These are phyloP conservation scores for Apis cerana DNA, from an alignment of 1,140 invertebrate genomes.

Conservation along the genomic window DNA sequence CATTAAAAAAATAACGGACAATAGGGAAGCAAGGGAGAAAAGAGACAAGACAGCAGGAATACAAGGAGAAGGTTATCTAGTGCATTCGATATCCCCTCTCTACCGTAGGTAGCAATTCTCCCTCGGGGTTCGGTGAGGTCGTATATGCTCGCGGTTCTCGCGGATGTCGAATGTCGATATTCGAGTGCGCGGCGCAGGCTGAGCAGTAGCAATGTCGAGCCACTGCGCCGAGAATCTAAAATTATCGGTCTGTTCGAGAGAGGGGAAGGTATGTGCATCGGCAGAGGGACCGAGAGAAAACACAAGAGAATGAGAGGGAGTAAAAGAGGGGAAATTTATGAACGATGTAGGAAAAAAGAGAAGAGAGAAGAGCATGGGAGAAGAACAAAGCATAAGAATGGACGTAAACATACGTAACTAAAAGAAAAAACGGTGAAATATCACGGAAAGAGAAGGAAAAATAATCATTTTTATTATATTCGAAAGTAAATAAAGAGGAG, in stretches of 20 bases:
- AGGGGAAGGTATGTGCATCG: slow-evolving; percentile 62
- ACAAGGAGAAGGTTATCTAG: slow-evolving; percentile 18
- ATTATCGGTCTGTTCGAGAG: slow-evolving; percentile 72
- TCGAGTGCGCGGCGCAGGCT: slow-evolving; percentile 76
- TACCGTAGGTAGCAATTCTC: neutral
- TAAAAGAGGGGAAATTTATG: slow-evolving; percentile 33
- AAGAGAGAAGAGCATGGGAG: slow-evolving; percentile 26
- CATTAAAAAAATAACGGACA: neutral
- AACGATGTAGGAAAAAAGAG: neutral
- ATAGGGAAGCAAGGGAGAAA: neutral
- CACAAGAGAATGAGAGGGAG: slow-evolving; percentile 14
- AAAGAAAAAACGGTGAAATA: slow-evolving; percentile 31
- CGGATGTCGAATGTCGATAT: slow-evolving; percentile 75
- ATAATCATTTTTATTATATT: too few relatives aligned
- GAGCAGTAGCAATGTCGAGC: slow-evolving; percentile 74
- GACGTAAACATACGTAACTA: slow-evolving; percentile 29
- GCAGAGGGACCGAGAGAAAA: neutral
- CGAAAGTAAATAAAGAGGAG: neutral
- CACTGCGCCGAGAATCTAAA: slow-evolving; percentile 77
- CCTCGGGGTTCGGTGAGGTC: slow-evolving; percentile 39
- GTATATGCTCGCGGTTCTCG: slow-evolving; percentile 51
- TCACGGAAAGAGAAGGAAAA: neutral
- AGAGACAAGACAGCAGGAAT: slow-evolving; percentile 13
- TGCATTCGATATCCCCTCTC: slow-evolving; percentile 36
- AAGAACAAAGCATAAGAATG: neutral